phyloP scores from a whole-genome alignment of 2,797 vertebrate species.

The Neopelma chrysocephalum region DNA sequence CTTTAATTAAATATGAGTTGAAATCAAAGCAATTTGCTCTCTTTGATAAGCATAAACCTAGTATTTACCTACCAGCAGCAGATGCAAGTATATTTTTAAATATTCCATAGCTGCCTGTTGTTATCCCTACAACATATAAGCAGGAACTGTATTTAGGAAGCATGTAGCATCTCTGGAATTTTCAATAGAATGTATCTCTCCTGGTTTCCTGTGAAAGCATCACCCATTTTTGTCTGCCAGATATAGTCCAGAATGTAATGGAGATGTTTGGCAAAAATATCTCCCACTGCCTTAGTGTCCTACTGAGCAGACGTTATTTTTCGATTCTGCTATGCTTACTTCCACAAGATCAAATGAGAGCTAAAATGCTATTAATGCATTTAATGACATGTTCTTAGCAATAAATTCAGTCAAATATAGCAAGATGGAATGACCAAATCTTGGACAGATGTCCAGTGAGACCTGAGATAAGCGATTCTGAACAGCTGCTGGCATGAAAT shows the following conservation, averaged over 20 bases:
- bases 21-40: not conserved
- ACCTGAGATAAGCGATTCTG: not conserved
- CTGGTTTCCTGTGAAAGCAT: constrained; percentile 18
- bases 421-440: not conserved
- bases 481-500: constrained; percentile 18
- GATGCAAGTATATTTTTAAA: not conserved
- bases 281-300: constrained; percentile 5
- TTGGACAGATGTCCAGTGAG: not conserved
- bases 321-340: not conserved
- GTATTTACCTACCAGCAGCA: not conserved
- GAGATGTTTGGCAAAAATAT: constrained; percentile 65
- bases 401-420: constrained; percentile 40
- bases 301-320: constrained; percentile 36
- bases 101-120: constrained; percentile 23
- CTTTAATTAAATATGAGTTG: not conserved
- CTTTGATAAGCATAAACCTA: not conserved
- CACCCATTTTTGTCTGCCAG: constrained; percentile 66
- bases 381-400: not conserved
- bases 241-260: constrained; percentile 77
- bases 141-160: constrained; percentile 22
- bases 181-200: not conserved
- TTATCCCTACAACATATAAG: not conserved
- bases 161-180: constrained; percentile 3
- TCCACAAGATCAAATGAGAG: not conserved
- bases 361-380: not conserved